Evolutionary conservation across 30 jellyfish, hydroid and myxozoan species (phyloP), one percentile per base, ranked within the genome.

Genomic region (Nemopilema nomurai): DNA sequence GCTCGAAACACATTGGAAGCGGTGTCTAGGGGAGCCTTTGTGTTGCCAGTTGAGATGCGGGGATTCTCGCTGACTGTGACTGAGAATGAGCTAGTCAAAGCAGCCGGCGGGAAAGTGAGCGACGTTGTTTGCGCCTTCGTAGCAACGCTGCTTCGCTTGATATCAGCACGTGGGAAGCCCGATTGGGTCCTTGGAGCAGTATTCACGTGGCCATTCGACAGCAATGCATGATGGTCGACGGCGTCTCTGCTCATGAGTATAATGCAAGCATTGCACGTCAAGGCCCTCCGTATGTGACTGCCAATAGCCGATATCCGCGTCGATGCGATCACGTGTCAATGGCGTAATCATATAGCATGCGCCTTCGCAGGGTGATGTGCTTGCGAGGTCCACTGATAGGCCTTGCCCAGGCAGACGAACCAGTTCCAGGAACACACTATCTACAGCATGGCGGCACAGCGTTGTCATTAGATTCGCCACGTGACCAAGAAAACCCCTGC

Each of bases 171-270:
- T 67, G 76, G 7, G n/a, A 32, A 23, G 52, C n/a, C 18, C 32
- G 33, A 23, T 22, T 29, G 76, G 8, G 32, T 67, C 19, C 51
- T 23, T 23, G 76, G 30, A 22, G 51, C 76, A 18, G 19, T 67
- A 1, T 18, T 23, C 51, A 67, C 16, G 32, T 22, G 21, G 9
- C 33, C 33, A 23, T 67, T 29, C 17, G 50, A 32, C 23, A 67
- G n/a, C 76, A 16, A 29, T 20, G 30, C 51, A 67, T 67, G 76
- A 29, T 32, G 30, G 30, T 29, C 76, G 33, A 23, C 23, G 28
- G 30, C 1, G n/a, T 67, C 76, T 23, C 32, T 67, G 76, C 76
- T 67, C 76, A 67, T 67, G 76, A 67, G 76, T 67, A 32, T 67
- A 32, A 23, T 29, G 50, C 26, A 67, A 23, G 76, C 76, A 67